phyloP scores from a whole-genome alignment of 1,140 invertebrate species.

The Dolichoris vasculosae region DNA sequence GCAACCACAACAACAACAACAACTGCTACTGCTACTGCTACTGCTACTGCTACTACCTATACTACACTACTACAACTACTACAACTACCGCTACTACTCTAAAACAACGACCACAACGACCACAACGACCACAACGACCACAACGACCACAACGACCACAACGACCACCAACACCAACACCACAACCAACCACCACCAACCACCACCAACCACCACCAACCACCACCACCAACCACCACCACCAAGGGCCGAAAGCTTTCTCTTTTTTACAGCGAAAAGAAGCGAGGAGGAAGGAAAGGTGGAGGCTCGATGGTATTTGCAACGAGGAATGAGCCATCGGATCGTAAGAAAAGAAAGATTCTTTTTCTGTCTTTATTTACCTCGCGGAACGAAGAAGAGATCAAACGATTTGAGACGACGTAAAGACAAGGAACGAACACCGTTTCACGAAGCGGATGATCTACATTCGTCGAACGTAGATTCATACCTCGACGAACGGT shows the following conservation, averaged over 20 bases:
- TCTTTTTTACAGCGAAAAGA: slow-evolving; percentile 42
- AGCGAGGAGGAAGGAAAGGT: background rate
- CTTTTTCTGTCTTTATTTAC: slow-evolving; percentile 14
- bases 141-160: background rate
- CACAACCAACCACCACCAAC: too few species aligned
- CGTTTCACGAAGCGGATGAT: slow-evolving; percentile 45
- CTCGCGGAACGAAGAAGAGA: slow-evolving; percentile 13
- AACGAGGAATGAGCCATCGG: background rate
- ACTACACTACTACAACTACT: too few species aligned
- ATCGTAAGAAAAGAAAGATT: slow-evolving; percentile 14
- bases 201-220: too few species aligned
- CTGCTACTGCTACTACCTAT: too few species aligned
- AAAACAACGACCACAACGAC: slow-evolving; percentile 22
- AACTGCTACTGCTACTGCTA: too few species aligned
- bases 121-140: slow-evolving; percentile 37
- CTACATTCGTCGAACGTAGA: too few species aligned
- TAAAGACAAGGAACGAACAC: slow-evolving; percentile 15
- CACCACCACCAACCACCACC: slow-evolving; percentile 7
- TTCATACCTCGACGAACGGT: slow-evolving; percentile 22
- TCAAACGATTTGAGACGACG: background rate
- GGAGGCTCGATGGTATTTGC: slow-evolving; percentile 11
- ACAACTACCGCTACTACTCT: background rate
- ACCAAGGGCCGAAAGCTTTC: slow-evolving; percentile 38
- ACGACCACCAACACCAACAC: too few species aligned
- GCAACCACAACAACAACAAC: background rate